These are phyloP conservation scores for Malacoraja senta DNA, from an alignment of 2,797 vertebrate species.

Conservation along the genomic window DNA sequence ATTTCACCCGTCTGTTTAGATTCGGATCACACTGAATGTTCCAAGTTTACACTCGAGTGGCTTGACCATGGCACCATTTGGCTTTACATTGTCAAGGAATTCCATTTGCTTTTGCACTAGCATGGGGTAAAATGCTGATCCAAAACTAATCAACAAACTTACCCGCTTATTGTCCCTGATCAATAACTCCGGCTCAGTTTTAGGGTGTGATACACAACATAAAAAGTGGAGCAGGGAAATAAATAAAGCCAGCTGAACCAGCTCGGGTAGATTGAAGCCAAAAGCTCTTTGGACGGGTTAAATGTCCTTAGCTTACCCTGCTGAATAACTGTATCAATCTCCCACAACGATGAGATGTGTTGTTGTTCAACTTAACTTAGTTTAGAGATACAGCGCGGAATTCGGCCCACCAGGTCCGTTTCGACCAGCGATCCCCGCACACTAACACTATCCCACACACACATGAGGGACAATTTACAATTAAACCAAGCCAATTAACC, in stretches of 20 bases:
- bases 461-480: too few species aligned
- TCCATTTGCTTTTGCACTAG: too few species aligned
- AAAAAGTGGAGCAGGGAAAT: background rate
- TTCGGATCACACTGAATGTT: background rate
- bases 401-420: too few species aligned
- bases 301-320: background rate
- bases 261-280: background rate
- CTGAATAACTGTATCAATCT: background rate
- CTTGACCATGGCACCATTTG: background rate
- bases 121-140: background rate
- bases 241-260: background rate
- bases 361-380: background rate
- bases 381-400: too few species aligned
- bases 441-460: too few species aligned
- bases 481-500: too few species aligned
- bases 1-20: slow-evolving; percentile 58
- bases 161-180: background rate
- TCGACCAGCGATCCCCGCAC: too few species aligned
- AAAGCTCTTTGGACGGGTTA: background rate
- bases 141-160: background rate
- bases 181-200: background rate
- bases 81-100: background rate
- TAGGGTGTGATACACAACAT: background rate
- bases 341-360: background rate
- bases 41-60: background rate